Percentiles rank a stretch among this genome's conserved stretches.
Conservation (phyloP, 1,140 invertebrate genomes). For the Triops cancriformis region DNA sequence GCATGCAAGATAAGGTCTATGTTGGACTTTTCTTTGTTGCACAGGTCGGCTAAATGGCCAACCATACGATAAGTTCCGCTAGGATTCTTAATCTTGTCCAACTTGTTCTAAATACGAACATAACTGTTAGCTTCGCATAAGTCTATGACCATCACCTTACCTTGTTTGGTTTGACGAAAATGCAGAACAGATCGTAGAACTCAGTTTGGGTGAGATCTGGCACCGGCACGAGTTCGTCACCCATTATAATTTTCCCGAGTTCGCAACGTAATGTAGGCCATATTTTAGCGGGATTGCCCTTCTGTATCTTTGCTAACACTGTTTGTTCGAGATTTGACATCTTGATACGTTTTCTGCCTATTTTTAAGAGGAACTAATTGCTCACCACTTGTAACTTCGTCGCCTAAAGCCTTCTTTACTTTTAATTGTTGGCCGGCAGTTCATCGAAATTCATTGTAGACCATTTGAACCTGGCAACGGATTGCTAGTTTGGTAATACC, state of each 20-base stretch:
- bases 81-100: not conserved
- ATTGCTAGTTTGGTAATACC: not conserved
- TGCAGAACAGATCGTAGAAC: not conserved
- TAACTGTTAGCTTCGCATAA: not conserved
- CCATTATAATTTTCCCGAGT: not conserved
- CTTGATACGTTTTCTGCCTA: not conserved
- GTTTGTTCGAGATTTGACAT: not conserved
- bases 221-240: not conserved
- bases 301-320: not conserved
- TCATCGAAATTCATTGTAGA: not conserved
- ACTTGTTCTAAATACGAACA: not conserved
- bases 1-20: slow-evolving; percentile 5
- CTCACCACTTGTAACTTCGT: not conserved
- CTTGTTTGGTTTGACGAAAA: slow-evolving; percentile 6
- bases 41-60: not conserved
- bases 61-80: not conserved
- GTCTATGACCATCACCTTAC: not conserved
- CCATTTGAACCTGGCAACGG: not conserved
- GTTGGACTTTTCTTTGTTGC: slow-evolving; percentile 2
- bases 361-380: not conserved
- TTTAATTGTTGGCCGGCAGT: not conserved
- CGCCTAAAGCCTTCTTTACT: not conserved
- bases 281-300: not conserved
- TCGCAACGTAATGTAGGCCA: not conserved
- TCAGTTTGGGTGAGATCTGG: not conserved